These are phyloP conservation scores for Cephus spinipes DNA, from an alignment of 2,888 invertebrate genomes.

Conservation along the genomic window DNA sequence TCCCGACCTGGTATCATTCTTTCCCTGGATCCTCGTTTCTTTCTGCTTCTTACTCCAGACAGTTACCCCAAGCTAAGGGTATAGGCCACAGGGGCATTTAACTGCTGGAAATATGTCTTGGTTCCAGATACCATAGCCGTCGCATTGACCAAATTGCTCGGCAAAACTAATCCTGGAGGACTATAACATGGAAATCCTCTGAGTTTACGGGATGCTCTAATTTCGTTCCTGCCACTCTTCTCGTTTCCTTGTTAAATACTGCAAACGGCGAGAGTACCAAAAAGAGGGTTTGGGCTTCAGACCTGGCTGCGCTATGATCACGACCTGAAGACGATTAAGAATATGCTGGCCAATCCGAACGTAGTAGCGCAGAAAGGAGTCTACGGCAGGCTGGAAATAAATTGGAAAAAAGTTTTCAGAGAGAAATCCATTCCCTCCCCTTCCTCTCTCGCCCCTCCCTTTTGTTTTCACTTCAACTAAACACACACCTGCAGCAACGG, in stretches of 20 bases:
- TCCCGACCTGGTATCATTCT: neutral
- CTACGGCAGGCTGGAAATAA: neutral
- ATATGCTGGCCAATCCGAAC: neutral
- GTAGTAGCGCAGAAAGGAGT: neutral
- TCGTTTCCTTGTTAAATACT: neutral
- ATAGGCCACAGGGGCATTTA: slow-evolving; percentile 24
- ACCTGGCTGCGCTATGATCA: neutral
- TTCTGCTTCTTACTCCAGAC: neutral
- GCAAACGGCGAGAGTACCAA: neutral
- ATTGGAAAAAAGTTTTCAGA: neutral
- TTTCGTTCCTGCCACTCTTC: neutral
- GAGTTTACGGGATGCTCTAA: neutral
- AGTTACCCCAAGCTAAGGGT: neutral
- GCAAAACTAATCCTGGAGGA: slow-evolving; percentile 37
- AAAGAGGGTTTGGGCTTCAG: neutral
- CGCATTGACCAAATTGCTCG: slow-evolving; percentile 37
- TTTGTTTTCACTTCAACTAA: slow-evolving; percentile 12
- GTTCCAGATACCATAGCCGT: slow-evolving; percentile 5
- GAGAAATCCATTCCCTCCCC: neutral
- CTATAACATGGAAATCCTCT: neutral
- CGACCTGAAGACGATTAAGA: neutral
- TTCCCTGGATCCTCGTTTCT: neutral
- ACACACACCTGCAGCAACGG: neutral
- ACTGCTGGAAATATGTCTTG: slow-evolving; percentile 42
- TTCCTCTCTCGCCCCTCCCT: slow-evolving; percentile 15